These are phyloP conservation scores for Rhyzopertha dominica DNA, from an alignment of 1,140 invertebrate species.

Conservation along the genomic window DNA sequence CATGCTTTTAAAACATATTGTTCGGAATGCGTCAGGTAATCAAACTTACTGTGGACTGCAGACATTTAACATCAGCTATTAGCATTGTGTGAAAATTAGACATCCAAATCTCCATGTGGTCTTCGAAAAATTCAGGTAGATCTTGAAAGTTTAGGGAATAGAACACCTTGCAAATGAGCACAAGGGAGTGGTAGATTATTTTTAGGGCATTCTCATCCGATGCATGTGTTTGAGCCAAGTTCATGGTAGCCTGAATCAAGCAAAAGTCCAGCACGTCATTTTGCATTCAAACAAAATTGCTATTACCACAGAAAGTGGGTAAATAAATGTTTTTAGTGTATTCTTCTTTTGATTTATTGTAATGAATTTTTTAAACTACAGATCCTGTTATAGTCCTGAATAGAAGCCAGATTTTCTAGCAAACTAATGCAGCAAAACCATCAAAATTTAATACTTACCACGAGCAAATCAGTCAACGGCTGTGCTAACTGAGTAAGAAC, in stretches of 20 bases:
- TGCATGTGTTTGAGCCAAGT: constrained; percentile 70
- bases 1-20: not conserved
- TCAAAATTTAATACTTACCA: constrained; percentile 56
- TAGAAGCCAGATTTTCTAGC: too few relatives aligned
- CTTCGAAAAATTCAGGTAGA: constrained; percentile 97
- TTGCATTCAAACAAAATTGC: too few relatives aligned
- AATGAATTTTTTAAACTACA: too few relatives aligned
- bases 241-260: constrained; percentile 72
- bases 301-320: too few relatives aligned
- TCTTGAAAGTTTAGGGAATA: constrained; percentile 96
- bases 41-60: constrained; percentile 59
- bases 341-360: too few relatives aligned
- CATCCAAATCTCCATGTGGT: constrained; percentile 96
- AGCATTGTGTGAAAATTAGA: constrained; percentile 78
- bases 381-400: too few relatives aligned
- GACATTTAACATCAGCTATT: constrained; percentile 66
- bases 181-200: constrained; percentile 85
- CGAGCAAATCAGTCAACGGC: constrained; percentile 86
- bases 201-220: constrained; percentile 75
- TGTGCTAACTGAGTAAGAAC: constrained; percentile 90
- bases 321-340: too few relatives aligned
- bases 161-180: constrained; percentile 93
- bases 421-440: too few relatives aligned
- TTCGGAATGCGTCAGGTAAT: constrained; percentile 9
- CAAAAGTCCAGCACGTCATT: too few relatives aligned